These are phyloP conservation scores for Phaedon cochleariae DNA, from an alignment of 2,888 invertebrate species.

Conservation along the genomic window DNA sequence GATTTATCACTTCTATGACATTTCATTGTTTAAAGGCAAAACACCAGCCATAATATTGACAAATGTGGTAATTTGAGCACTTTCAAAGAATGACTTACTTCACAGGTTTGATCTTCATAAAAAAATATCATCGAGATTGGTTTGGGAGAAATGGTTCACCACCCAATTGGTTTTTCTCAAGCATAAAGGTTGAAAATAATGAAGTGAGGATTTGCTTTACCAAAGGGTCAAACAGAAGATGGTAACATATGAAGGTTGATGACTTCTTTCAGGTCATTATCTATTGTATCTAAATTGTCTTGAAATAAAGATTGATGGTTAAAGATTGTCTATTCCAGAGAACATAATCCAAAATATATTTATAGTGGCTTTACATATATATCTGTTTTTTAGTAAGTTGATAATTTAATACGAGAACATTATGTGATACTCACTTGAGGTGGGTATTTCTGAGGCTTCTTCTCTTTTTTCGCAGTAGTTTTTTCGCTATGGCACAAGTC, in stretches of 20 bases:
- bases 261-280: not conserved
- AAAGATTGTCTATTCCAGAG: not conserved
- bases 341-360: not conserved
- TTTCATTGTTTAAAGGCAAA: too few relatives aligned
- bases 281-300: not conserved
- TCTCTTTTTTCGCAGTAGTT: constrained; percentile 42
- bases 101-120: too few relatives aligned
- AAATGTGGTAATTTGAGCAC: too few relatives aligned
- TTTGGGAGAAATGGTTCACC: too few relatives aligned
- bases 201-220: not conserved
- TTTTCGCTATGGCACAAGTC: constrained; percentile 50
- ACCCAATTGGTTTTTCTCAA: not conserved
- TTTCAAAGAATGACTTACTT: too few relatives aligned
- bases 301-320: not conserved
- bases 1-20: too few relatives aligned
- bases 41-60: too few relatives aligned
- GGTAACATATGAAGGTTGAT: not conserved
- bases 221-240: not conserved
- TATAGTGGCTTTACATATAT: not conserved
- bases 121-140: too few relatives aligned
- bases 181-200: not conserved
- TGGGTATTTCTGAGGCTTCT: constrained; percentile 48
- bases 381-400: too few relatives aligned
- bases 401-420: too few relatives aligned
- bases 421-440: constrained; percentile 50